Conservation (phyloP, 2,797 vertebrate species). For the Acanthurus tractus region DNA sequence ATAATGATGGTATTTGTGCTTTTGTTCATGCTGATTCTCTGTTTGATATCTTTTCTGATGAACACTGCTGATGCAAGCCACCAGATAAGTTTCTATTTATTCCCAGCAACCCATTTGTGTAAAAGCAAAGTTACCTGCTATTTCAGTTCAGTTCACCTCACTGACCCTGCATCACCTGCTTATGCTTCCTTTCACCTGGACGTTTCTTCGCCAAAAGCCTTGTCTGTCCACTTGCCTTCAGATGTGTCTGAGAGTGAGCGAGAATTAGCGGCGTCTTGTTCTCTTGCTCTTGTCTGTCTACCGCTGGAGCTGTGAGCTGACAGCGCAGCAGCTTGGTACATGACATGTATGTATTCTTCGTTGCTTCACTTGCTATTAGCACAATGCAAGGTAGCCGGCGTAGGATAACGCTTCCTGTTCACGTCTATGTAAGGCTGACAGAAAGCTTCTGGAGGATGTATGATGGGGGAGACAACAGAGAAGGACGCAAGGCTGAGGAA, state of each 20-base stretch:
- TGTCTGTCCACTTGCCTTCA: slow-evolving; percentile 43
- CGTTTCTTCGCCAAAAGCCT: slow-evolving; percentile 42
- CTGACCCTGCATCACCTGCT: slow-evolving; percentile 21
- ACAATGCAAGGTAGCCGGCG: slow-evolving; percentile 55
- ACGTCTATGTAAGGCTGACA: slow-evolving; percentile 31
- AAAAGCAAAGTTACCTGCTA: background rate
- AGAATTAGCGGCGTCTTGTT: slow-evolving; percentile 61
- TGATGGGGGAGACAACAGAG: background rate
- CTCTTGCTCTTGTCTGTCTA: slow-evolving; percentile 46
- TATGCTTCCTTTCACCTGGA: slow-evolving; percentile 20
- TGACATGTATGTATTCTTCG: slow-evolving; percentile 62
- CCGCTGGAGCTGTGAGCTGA: slow-evolving; percentile 51
- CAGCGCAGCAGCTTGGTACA: slow-evolving; percentile 60
- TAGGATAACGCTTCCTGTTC: slow-evolving; percentile 35
- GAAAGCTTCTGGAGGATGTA: slow-evolving; percentile 11
- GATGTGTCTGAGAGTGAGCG: slow-evolving; percentile 35
- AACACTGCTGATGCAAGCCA: background rate
- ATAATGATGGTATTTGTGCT: background rate
- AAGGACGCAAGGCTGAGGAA: background rate
- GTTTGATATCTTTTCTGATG: background rate
- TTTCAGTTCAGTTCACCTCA: background rate
- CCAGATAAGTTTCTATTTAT: background rate
- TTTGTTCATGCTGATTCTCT: background rate
- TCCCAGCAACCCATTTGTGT: background rate
- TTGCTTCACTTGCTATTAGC: slow-evolving; percentile 59